A percentile compares a stretch with the other conserved stretches of the same genome.
Conservation (phyloP, 2,113 vertebrate genomes). For the Empidonax traillii region DNA sequence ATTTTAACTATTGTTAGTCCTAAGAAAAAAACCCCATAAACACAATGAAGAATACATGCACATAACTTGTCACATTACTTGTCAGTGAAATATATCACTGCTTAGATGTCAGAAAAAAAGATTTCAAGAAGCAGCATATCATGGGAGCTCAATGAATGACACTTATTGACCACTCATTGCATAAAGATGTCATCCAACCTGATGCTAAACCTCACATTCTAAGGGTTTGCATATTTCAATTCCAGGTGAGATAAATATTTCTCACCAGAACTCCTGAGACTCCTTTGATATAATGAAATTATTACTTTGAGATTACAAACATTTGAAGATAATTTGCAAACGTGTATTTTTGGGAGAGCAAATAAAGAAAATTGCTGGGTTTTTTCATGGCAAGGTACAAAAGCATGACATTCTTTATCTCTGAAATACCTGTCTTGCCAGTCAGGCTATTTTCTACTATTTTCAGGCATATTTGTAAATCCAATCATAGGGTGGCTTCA, state of each 20-base stretch:
- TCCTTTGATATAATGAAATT: neutral
- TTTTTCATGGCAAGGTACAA: neutral
- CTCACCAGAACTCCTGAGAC: neutral
- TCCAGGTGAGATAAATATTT: neutral
- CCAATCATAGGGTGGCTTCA: neutral
- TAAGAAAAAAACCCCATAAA: neutral
- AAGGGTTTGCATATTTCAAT: neutral
- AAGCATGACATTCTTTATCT: neutral
- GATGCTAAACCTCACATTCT: neutral
- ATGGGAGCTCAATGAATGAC: neutral
- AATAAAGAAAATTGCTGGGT: neutral
- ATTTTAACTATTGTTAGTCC: neutral
- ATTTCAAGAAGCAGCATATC: neutral
- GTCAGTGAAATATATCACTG: neutral
- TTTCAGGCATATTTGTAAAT: neutral
- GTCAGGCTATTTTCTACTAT: neutral
- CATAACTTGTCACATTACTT: neutral
- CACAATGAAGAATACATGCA: neutral
- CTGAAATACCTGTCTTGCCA: neutral
- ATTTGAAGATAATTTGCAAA: neutral
- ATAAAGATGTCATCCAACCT: neutral
- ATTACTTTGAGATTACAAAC: neutral
- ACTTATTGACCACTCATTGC: neutral
- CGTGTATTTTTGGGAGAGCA: neutral
- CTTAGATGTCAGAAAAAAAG: neutral